Evolutionary conservation across 2,888 invertebrate species (phyloP).

Genomic region (Achlya flavicornis): DNA sequence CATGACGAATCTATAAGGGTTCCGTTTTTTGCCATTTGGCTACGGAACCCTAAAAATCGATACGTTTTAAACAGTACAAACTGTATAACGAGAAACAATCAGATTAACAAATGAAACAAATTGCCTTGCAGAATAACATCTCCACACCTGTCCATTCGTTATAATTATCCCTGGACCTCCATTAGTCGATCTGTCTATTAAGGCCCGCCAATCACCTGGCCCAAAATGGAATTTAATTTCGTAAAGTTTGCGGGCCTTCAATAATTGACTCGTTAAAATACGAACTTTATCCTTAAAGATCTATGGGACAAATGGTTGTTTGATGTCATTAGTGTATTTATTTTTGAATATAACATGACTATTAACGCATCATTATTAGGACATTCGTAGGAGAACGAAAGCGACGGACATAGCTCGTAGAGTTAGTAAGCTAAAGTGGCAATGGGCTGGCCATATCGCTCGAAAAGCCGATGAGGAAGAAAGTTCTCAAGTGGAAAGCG

Average conservation of each 20-base stretch:
- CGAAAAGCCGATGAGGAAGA: too few species aligned
- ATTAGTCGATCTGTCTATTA: constrained; percentile 7
- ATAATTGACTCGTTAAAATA: constrained; percentile 8
- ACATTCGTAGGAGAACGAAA: too few species aligned
- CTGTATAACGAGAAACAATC: not conserved
- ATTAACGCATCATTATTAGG: too few species aligned
- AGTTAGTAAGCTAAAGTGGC: too few species aligned
- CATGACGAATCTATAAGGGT: too few species aligned
- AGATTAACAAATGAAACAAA: not conserved
- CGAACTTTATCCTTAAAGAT: not conserved
- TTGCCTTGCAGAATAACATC: not conserved
- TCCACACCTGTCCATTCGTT: not conserved
- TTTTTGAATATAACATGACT: too few species aligned
- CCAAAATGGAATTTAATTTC: not conserved
- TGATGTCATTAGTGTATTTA: not conserved
- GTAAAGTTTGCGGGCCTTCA: not conserved
- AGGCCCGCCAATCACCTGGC: constrained; percentile 1
- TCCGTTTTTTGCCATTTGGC: too few species aligned
- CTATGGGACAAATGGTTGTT: not conserved
- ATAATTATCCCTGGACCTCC: not conserved
- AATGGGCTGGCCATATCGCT: too few species aligned
- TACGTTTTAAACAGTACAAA: too few species aligned
- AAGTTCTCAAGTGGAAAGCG: too few species aligned
- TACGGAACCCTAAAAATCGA: too few species aligned
- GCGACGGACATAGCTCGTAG: too few species aligned